phyloP scores from a whole-genome alignment of 2,113 vertebrate genomes.

The Alouatta palliata region DNA sequence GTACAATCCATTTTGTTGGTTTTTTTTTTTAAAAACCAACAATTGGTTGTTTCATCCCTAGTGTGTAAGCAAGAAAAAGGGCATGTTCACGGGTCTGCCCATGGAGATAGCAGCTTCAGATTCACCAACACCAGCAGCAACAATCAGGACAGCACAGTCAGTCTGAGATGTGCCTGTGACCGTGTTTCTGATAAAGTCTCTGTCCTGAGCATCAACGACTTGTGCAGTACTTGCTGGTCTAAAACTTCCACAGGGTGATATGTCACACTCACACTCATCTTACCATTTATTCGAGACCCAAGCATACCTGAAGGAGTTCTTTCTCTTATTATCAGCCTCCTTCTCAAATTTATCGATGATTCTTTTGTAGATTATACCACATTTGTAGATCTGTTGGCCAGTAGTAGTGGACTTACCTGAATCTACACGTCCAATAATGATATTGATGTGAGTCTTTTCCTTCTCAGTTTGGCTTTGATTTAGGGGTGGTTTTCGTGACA shows the following conservation, averaged over 20 bases:
- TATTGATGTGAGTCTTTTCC: too few relatives aligned
- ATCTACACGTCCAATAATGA: neutral
- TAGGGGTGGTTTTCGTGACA: too few relatives aligned
- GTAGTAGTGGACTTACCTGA: neutral
- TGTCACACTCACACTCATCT: neutral
- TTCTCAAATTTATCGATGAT: neutral
- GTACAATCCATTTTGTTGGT: neutral
- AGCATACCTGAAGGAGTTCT: neutral
- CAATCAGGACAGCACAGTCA: too few relatives aligned
- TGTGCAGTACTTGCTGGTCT: neutral
- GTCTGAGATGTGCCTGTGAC: too few relatives aligned
- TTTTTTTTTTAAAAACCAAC: neutral
- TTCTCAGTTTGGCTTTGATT: too few relatives aligned
- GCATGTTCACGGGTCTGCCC: neutral
- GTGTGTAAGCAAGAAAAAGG: neutral
- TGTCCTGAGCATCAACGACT: neutral
- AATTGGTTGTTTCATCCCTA: neutral
- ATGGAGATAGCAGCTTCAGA: neutral
- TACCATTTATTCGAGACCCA: neutral
- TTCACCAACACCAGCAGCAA: neutral
- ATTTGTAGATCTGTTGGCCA: neutral
- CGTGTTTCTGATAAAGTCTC: neutral
- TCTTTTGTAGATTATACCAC: neutral
- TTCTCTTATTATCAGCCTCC: neutral
- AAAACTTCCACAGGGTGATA: neutral